A percentile compares a stretch with the other conserved stretches of the same genome.
Evolutionary conservation across 2,888 invertebrate species (phyloP).

Genomic region (Lamellibrachia satsuma): DNA sequence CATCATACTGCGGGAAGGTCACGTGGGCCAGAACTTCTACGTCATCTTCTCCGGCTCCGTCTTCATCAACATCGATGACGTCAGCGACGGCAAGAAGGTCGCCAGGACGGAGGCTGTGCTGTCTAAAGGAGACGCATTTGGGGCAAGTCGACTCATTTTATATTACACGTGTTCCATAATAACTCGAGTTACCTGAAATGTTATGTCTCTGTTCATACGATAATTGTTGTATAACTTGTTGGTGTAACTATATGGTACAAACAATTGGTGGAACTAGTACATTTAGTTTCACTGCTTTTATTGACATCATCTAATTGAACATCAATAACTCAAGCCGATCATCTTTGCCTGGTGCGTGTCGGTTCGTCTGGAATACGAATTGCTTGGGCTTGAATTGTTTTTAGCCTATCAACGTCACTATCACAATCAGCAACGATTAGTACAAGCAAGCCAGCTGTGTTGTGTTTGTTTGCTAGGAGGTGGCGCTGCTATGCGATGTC

Average conservation of each 20-base stretch:
- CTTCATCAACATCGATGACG: conserved; percentile 45
- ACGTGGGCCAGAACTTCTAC: conserved; percentile 45
- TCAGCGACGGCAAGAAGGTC: conserved; percentile 31
- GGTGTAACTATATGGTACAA: neutral
- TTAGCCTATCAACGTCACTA: no score
- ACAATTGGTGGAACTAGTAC: no score
- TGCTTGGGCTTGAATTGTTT: no score
- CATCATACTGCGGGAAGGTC: conserved; percentile 43
- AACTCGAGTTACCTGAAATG: neutral
- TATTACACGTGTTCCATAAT: neutral
- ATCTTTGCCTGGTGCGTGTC: no score
- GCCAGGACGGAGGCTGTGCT: conserved; percentile 41
- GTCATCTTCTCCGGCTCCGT: conserved; percentile 46
- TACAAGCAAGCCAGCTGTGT: neutral
- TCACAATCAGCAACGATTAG: no score
- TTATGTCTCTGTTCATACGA: neutral
- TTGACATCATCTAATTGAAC: no score
- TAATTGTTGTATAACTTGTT: neutral
- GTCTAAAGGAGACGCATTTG: conserved; percentile 44
- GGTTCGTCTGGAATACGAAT: no score
- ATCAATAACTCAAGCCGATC: no score
- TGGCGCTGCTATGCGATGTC: conserved; percentile 40
- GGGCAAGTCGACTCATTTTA: conserved; percentile 36
- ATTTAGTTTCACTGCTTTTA: no score
- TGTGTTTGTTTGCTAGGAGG: conserved; percentile 34